A percentile compares a stretch with the other conserved stretches of the same genome.
These are phyloP conservation scores for Thymelicus lineola DNA, from an alignment of 2,888 invertebrate genomes.

Conservation along the genomic window DNA sequence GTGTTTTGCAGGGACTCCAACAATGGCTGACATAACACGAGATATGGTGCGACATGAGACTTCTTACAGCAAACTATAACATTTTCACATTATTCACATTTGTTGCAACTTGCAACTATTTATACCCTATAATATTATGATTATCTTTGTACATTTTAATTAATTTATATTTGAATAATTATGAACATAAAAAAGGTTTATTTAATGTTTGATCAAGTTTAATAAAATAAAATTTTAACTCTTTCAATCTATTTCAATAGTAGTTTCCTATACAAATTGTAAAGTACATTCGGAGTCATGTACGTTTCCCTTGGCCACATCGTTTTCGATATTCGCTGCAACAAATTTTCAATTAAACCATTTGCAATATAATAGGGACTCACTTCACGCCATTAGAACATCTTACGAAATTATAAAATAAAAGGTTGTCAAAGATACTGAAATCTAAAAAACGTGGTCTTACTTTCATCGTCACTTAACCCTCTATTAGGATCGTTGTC, in stretches of 20 bases:
- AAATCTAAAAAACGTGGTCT: too few species aligned
- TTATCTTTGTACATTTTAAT: too few species aligned
- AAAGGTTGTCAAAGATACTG: too few species aligned
- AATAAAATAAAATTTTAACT: not conserved
- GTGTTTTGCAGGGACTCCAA: constrained; percentile 87
- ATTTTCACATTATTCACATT: constrained; percentile 4
- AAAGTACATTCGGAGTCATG: constrained; percentile 71
- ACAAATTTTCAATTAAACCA: constrained; percentile 41
- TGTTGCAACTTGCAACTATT: too few species aligned
- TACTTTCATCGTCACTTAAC: too few species aligned
- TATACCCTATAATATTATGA: too few species aligned
- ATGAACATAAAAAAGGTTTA: not conserved
- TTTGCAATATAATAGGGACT: not conserved
- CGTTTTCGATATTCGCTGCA: constrained; percentile 74
- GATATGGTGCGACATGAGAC: constrained; percentile 90
- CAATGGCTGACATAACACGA: constrained; percentile 85
- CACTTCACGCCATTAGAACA: too few species aligned
- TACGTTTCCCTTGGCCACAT: constrained; percentile 72
- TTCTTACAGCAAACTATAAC: constrained; percentile 79
- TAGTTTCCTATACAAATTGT: constrained; percentile 71
- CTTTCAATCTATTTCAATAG: constrained; percentile 59
- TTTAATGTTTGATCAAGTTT: not conserved
- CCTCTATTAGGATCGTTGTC: too few species aligned
- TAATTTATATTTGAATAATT: too few species aligned
- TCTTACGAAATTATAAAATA: too few species aligned